Conservation (phyloP, 2,797 vertebrate genomes). For the Channallabes apus region DNA sequence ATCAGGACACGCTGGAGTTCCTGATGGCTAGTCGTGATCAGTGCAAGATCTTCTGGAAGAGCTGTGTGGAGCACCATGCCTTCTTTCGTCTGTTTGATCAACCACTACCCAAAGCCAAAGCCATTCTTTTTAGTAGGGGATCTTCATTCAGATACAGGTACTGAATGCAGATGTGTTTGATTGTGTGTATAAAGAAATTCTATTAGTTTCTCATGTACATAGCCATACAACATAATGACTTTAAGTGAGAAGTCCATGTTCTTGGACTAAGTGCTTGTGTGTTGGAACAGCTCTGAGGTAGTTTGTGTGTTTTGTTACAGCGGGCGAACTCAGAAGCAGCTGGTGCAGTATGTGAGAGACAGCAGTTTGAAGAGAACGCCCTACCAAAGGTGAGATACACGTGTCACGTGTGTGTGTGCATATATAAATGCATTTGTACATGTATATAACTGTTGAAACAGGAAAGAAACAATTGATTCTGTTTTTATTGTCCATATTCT, state of each 20-base stretch:
- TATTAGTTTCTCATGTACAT: not conserved
- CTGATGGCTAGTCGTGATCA: slow-evolving; percentile 90
- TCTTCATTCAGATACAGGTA: slow-evolving; percentile 99
- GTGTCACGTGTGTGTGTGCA: too few species aligned
- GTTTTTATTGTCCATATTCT: slow-evolving; percentile 16
- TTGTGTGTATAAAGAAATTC: not conserved
- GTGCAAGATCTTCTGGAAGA: slow-evolving; percentile 98
- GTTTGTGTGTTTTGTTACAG: slow-evolving; percentile 65
- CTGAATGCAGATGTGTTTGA: not conserved
- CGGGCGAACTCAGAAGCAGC: slow-evolving; percentile 95
- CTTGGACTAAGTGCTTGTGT: not conserved
- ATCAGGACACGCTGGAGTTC: slow-evolving; percentile 95
- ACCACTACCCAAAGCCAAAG: slow-evolving; percentile 89
- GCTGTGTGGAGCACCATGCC: slow-evolving; percentile 95
- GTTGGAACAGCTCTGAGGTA: slow-evolving; percentile 1
- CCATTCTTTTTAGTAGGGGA: slow-evolving; percentile 90
- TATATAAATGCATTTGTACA: too few species aligned
- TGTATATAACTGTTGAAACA: not conserved
- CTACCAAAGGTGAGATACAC: slow-evolving; percentile 83
- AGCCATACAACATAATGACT: not conserved
- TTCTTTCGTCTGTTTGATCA: slow-evolving; percentile 95
- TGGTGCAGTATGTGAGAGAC: slow-evolving; percentile 90
- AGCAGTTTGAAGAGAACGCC: slow-evolving; percentile 84
- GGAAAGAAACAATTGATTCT: not conserved
- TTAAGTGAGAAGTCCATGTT: not conserved